Evolutionary conservation across 37 sponge, comb jelly and placozoan species (phyloP).

Genomic region (Agelas oroides): DNA sequence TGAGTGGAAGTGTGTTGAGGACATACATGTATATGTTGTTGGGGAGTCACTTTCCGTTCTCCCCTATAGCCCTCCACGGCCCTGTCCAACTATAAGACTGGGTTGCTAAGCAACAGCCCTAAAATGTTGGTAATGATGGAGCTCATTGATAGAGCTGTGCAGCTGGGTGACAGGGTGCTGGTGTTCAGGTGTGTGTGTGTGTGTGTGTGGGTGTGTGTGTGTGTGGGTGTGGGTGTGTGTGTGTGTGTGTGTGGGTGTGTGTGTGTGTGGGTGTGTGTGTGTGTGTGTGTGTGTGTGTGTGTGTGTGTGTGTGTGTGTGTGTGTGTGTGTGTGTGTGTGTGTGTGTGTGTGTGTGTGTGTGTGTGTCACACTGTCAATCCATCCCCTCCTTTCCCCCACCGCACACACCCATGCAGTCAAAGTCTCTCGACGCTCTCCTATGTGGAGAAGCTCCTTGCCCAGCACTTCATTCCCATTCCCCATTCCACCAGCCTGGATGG

Average conservation of each 20-base stretch:
- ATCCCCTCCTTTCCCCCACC: too few species aligned
- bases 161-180: conserved; percentile 86
- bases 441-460: conserved; percentile 81
- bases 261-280: too few species aligned
- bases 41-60: neutral
- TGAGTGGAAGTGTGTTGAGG: neutral
- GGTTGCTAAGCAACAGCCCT: conserved; percentile 76
- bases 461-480: conserved; percentile 63
- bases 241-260: too few species aligned
- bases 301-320: too few species aligned
- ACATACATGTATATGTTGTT: neutral
- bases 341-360: too few species aligned
- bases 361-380: too few species aligned
- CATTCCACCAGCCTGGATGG: conserved; percentile 10
- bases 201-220: neutral
- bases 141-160: conserved; percentile 79
- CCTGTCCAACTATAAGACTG: conserved; percentile 68
- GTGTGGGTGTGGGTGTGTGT: too few species aligned
- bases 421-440: conserved; percentile 85
- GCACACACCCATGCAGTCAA: conserved; percentile 79
- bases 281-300: too few species aligned
- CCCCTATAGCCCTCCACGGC: conserved; percentile 21
- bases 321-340: too few species aligned
- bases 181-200: conserved; percentile 76
- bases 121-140: conserved; percentile 89